Conservation (phyloP, 2,888 invertebrate species). For the Trilocha varians region DNA sequence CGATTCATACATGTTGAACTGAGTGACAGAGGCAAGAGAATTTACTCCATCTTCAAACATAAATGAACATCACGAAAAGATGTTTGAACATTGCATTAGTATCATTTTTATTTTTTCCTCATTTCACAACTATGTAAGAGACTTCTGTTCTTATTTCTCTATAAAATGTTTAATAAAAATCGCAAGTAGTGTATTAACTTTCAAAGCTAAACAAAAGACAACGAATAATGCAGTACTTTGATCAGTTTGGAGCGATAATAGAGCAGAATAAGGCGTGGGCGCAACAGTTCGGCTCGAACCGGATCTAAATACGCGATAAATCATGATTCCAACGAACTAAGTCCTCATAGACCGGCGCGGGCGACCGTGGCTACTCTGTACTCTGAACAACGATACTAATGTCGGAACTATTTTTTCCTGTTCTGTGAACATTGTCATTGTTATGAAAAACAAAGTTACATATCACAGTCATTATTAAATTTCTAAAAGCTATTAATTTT, state of each 20-base stretch:
- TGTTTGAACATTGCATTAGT: neutral
- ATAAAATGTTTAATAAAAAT: neutral
- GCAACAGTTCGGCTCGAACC: constrained; percentile 48
- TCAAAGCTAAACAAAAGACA: constrained; percentile 24
- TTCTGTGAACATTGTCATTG: too few species aligned
- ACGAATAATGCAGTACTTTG: constrained; percentile 36
- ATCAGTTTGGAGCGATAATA: constrained; percentile 60
- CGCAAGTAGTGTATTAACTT: constrained; percentile 5
- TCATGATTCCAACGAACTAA: constrained; percentile 42
- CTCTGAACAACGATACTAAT: too few species aligned
- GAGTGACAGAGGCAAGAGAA: too few species aligned
- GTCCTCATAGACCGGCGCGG: too few species aligned
- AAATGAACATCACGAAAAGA: neutral
- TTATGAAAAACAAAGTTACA: too few species aligned
- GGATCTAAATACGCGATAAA: constrained; percentile 64
- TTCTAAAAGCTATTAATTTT: too few species aligned
- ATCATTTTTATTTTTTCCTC: neutral
- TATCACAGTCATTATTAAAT: too few species aligned
- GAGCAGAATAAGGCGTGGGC: constrained; percentile 60
- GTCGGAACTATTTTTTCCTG: too few species aligned
- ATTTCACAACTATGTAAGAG: neutral
- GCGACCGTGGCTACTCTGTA: too few species aligned
- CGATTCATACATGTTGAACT: too few species aligned
- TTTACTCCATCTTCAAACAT: neutral
- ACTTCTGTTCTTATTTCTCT: neutral